These are phyloP conservation scores for Trematocara nigrifrons DNA, from an alignment of 2,113 vertebrate species.

Conservation along the genomic window DNA sequence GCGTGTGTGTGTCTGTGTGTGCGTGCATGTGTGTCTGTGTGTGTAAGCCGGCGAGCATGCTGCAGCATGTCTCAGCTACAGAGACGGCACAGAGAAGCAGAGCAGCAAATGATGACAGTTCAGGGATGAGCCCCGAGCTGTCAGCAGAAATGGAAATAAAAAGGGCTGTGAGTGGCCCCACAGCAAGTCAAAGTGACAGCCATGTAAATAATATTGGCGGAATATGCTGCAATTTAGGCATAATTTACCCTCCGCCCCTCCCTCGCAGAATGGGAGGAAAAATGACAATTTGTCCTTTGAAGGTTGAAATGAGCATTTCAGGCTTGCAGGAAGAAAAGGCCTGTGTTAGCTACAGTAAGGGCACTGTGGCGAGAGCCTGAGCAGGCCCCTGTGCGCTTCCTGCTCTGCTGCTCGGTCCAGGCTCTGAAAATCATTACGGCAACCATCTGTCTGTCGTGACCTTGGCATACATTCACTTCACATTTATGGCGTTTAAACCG, in stretches of 20 bases:
- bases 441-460: conserved; percentile 58
- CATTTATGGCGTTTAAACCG: conserved; percentile 51
- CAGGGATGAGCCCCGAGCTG: conserved; percentile 56
- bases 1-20: not conserved
- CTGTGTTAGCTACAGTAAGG: conserved; percentile 33
- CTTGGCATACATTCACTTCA: conserved; percentile 53
- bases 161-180: conserved; percentile 31
- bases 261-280: not conserved
- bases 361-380: conserved; percentile 21
- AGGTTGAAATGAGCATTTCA: conserved; percentile 40
- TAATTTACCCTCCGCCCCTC: conserved; percentile 30
- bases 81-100: conserved; percentile 30
- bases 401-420: not conserved
- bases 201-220: conserved; percentile 58
- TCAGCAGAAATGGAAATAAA: conserved; percentile 60
- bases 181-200: conserved; percentile 50
- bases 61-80: not conserved
- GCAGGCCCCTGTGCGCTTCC: conserved; percentile 30
- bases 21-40: not conserved
- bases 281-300: conserved; percentile 46
- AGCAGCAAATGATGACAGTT: conserved; percentile 46
- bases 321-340: conserved; percentile 5
- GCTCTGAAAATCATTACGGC: conserved; percentile 59
- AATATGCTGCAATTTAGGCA: conserved; percentile 48
- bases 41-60: not conserved